phyloP scores from a whole-genome alignment of 2,888 invertebrate genomes.

The Drosophila kuntzei region DNA sequence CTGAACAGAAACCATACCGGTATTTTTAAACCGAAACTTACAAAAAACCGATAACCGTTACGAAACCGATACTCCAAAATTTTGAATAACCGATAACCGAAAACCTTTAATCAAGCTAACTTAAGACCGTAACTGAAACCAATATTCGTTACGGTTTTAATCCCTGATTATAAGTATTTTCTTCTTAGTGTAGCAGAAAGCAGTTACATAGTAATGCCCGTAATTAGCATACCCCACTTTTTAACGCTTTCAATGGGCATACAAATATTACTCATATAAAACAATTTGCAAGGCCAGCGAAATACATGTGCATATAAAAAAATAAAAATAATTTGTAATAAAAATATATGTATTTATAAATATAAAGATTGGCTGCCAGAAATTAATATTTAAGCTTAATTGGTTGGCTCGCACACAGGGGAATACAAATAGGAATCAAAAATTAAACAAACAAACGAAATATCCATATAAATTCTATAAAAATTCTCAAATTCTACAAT shows the following conservation, averaged over 20 bases:
- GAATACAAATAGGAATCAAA: background rate
- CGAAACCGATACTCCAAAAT: no score
- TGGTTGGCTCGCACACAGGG: background rate
- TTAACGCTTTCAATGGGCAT: background rate
- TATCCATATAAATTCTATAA: background rate
- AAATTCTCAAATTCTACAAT: background rate
- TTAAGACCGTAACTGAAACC: no score
- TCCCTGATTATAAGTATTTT: no score
- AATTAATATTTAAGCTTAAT: conserved; percentile 10
- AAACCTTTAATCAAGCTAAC: no score
- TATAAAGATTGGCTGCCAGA: conserved; percentile 4
- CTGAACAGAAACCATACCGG: no score
- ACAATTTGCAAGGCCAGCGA: background rate
- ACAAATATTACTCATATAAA: background rate
- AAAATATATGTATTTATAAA: background rate
- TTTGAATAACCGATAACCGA: no score
- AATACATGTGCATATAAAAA: conserved; percentile 1
- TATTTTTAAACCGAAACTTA: no score
- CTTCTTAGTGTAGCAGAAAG: no score
- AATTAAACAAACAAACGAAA: background rate
- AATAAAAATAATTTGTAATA: background rate
- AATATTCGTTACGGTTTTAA: no score
- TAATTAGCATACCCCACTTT: background rate
- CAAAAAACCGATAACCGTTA: no score
- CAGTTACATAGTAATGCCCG: background rate